Percentiles rank a stretch among this genome's conserved stretches.
These are phyloP conservation scores for Oscheius myriophilus DNA, from an alignment of 2,888 invertebrate genomes.

Conservation along the genomic window DNA sequence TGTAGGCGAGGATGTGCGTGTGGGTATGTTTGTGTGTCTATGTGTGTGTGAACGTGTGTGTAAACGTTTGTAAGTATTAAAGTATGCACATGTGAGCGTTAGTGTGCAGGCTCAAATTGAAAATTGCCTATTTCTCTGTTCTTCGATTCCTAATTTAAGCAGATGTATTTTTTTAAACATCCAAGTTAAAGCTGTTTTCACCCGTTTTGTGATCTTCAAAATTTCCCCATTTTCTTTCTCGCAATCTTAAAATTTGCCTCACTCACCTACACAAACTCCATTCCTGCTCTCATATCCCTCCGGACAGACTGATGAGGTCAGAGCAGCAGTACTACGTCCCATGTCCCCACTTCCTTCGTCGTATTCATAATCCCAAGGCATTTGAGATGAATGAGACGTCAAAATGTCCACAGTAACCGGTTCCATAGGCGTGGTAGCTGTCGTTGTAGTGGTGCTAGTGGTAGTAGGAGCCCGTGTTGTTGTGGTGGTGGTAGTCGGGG, in stretches of 20 bases:
- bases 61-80: no score
- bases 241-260: background rate
- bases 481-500: slow-evolving; percentile 28
- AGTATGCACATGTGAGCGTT: no score
- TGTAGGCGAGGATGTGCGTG: no score
- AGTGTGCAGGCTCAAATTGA: no score
- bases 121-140: no score
- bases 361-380: slow-evolving; percentile 16
- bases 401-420: slow-evolving; percentile 11
- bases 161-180: no score
- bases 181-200: no score
- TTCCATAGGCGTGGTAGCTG: slow-evolving; percentile 13
- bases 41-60: no score
- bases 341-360: slow-evolving; percentile 26
- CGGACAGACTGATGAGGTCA: slow-evolving; percentile 7
- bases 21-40: no score
- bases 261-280: slow-evolving; percentile 23
- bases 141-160: no score
- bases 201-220: no score
- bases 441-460: slow-evolving; percentile 21
- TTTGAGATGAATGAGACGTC: slow-evolving; percentile 13
- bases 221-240: no score
- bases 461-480: slow-evolving; percentile 26
- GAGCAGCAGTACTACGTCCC: background rate
- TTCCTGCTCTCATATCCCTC: slow-evolving; percentile 27